Evolutionary conservation across 2,888 invertebrate genomes (phyloP), one percentile per base, ranked within the genome.

Genomic region (Dilophus febrilis): DNA sequence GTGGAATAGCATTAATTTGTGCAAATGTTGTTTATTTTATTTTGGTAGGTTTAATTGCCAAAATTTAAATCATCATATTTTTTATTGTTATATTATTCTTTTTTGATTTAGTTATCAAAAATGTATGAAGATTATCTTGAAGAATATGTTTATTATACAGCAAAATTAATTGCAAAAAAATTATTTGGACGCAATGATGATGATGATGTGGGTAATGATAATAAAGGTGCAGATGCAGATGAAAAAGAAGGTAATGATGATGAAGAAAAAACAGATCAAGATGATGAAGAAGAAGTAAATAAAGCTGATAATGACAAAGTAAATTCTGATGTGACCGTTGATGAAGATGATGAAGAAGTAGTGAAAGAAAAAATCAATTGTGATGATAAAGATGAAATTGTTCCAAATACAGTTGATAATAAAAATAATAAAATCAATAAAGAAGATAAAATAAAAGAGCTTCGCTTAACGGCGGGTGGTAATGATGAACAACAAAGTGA

Each of bases 1-100:
- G 85, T 4, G 80, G 80, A 2, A 64, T 85, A 6, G 73, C 79
- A 0, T 62, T 87, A 38, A 62, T 68, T 7, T 61, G 73, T 8
- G 81, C 77, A 0, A 67, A 72, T 4, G 63, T 72, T 1, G 74
- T 79, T 53, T 82, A 81, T 54, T 74, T 77, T 32, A 65, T 79
- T 44, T 69, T 77, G 70, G 79, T 79, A 50, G 57, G 54, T 46
- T 11, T 22, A 3, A 38, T 36, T 14, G 17, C 13, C 22, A 29
- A 29, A 29, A 4, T n/a, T 29, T 29, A 31, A 34, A 38, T 13
- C 38, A 34, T 41, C 32, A 37, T 40, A 33, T 33, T 33, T 33
- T 18, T 19, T 35, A 13, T 19, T 35, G 19, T 10, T 49, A 59
- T 38, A 51, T 56, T 28, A 31, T 52, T 54, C 41, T 43, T 57